Evolutionary conservation across 2,888 invertebrate species (phyloP).

Genomic region (Campopleginae sp.): DNA sequence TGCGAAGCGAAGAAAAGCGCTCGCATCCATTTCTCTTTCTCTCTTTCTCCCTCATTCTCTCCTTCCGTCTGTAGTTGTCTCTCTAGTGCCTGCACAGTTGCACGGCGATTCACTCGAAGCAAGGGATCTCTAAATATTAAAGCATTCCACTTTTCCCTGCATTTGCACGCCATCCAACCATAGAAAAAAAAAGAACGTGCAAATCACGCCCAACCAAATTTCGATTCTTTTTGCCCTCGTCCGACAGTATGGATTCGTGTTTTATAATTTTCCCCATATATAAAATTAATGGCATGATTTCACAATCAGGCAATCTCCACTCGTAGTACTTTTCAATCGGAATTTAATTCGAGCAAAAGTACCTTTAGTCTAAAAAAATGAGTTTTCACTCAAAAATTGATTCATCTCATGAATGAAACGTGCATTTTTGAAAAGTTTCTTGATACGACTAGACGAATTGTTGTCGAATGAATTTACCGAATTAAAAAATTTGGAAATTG

Average conservation of each 20-base stretch:
- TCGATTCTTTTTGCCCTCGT: constrained; percentile 3
- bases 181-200: constrained; percentile 30
- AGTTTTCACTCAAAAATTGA: background rate
- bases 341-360: background rate
- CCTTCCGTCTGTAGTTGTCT: background rate
- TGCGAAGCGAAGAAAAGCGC: constrained; percentile 63
- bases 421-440: background rate
- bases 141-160: constrained; percentile 57
- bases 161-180: constrained; percentile 47
- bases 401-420: background rate
- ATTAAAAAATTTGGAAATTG: background rate
- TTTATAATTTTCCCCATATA: background rate
- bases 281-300: background rate
- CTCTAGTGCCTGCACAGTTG: constrained; percentile 10
- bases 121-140: constrained; percentile 63
- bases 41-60: constrained; percentile 13
- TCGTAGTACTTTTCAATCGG: background rate
- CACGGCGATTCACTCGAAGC: constrained; percentile 58
- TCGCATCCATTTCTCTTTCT: constrained; percentile 60
- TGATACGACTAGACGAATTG: background rate
- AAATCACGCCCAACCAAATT: constrained; percentile 37
- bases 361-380: background rate
- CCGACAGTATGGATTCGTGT: background rate
- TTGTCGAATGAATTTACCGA: background rate
- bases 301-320: background rate